phyloP scores from a whole-genome alignment of 2,888 invertebrate species.

The Drosophila meridiana region DNA sequence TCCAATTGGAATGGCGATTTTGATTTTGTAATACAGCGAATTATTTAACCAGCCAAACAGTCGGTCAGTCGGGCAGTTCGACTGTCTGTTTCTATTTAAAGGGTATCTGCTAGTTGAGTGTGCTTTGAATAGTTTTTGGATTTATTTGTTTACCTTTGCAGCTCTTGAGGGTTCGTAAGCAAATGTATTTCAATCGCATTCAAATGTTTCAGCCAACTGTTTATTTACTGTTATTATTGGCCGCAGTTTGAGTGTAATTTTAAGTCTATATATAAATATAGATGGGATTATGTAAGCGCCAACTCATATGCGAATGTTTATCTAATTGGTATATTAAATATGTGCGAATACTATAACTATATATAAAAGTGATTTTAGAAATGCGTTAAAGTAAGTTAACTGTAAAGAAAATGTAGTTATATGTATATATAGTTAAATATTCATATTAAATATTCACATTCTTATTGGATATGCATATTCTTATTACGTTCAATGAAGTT shows the following conservation, averaged over 20 bases:
- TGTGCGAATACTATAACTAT: neutral
- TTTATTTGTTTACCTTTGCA: slow-evolving; percentile 2
- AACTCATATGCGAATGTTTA: neutral
- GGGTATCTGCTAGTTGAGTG: neutral
- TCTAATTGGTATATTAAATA: slow-evolving; percentile 1
- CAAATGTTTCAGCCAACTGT: neutral
- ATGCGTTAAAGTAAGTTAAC: neutral
- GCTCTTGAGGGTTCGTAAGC: neutral
- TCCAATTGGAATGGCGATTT: neutral
- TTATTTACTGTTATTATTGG: neutral
- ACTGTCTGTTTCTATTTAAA: no score
- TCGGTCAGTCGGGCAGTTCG: neutral
- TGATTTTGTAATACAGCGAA: slow-evolving; percentile 6
- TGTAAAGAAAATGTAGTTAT: neutral
- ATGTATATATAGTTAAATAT: neutral
- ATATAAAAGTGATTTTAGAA: neutral
- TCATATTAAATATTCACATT: no score
- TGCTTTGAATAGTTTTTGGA: neutral
- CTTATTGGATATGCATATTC: no score
- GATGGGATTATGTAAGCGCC: neutral
- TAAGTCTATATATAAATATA: neutral
- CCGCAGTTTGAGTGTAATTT: neutral
- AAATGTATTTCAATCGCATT: slow-evolving; percentile 3
- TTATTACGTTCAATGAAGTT: no score
- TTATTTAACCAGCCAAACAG: neutral